Conservation (phyloP, 2,113 vertebrate species). For the Pterocles burchelli region DNA sequence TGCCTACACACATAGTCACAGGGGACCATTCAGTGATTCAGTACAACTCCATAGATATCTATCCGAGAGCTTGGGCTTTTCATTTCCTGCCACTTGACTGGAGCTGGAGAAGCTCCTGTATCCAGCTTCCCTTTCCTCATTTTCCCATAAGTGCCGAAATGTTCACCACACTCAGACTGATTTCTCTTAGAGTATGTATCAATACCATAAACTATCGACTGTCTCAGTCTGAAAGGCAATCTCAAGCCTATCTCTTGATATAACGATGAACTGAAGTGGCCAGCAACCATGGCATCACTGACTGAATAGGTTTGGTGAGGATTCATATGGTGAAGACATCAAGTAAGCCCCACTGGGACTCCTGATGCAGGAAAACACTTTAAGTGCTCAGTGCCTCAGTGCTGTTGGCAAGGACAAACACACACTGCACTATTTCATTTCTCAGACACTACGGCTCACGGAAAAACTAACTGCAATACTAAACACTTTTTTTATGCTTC, state of each 20-base stretch:
- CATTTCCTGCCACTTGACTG: slow-evolving; percentile 19
- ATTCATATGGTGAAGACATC: slow-evolving; percentile 54
- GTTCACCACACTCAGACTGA: neutral
- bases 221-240: neutral
- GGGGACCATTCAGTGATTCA: neutral
- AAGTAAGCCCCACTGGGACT: slow-evolving; percentile 22
- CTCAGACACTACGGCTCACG: slow-evolving; percentile 1
- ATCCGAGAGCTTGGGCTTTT: slow-evolving; percentile 2
- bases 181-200: neutral
- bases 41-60: slow-evolving; percentile 11
- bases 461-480: slow-evolving; percentile 54
- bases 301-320: slow-evolving; percentile 8
- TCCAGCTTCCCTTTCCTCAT: neutral
- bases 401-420: slow-evolving; percentile 26
- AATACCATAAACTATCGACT: neutral
- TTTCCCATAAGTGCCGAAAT: neutral
- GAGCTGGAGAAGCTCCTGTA: neutral
- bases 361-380: slow-evolving; percentile 39
- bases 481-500: slow-evolving; percentile 57
- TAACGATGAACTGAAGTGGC: neutral
- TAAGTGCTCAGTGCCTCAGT: neutral
- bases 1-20: neutral
- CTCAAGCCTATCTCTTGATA: neutral
- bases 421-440: neutral
- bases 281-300: neutral